Percentiles rank a stretch among this genome's conserved stretches.
Evolutionary conservation across 2,113 vertebrate genomes (phyloP).

Genomic region (Oriolus oriolus): DNA sequence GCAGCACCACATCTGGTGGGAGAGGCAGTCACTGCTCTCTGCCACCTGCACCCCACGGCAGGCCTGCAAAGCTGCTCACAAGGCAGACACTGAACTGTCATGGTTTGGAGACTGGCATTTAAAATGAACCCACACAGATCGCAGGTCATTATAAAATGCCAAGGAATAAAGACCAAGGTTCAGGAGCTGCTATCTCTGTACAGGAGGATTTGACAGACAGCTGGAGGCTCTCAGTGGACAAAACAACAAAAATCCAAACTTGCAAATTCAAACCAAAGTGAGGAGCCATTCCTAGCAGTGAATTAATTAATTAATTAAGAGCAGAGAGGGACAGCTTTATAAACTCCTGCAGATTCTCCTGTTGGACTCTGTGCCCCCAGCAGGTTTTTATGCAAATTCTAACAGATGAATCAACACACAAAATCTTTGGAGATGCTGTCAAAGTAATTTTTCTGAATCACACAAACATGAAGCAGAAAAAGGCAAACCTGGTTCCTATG

Average conservation of each 20-base stretch:
- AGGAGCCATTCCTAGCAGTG: background rate
- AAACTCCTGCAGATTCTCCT: background rate
- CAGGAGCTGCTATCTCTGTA: background rate
- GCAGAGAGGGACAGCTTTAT: background rate
- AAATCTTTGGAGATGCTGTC: background rate
- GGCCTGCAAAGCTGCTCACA: background rate
- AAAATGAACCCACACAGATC: background rate
- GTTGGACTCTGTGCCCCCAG: background rate
- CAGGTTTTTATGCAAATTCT: background rate
- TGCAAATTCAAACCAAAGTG: background rate
- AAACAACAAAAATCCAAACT: background rate
- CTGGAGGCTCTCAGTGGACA: background rate
- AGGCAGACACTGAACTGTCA: background rate
- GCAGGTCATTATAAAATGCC: background rate
- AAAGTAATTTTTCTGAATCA: background rate
- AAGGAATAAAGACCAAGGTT: background rate
- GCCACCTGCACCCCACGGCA: background rate
- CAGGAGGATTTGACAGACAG: background rate
- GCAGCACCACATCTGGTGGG: background rate
- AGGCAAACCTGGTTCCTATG: background rate
- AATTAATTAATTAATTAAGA: background rate
- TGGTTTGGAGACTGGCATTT: background rate
- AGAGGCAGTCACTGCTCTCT: background rate
- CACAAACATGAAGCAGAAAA: background rate
- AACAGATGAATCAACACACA: background rate